Evolutionary conservation across 2,113 vertebrate genomes (phyloP), one percentile per base, ranked within the genome.

Genomic region (Dicaeum eximium): DNA sequence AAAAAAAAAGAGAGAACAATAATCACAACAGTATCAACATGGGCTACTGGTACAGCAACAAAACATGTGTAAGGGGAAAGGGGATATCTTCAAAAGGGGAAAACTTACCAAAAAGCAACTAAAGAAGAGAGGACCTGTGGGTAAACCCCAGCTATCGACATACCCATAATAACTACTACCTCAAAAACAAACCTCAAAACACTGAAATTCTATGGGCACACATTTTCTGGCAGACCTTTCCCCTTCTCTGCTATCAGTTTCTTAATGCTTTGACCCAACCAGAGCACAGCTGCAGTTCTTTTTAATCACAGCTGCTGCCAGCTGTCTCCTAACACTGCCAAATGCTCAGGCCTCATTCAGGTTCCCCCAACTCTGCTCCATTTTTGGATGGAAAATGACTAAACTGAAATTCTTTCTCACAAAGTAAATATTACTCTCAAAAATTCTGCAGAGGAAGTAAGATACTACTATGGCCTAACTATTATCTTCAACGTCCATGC

Each of bases 231-330:
- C 50, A 94, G 67, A 61, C 51, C 50, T 50, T 69, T 67, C 37
- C 67, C 60, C 25, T 53, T 62, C 71, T 48, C 44, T 69, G 48
- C 84, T 85, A 44, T 87, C 65, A 81, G 81, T 65, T 91, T 44
- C 86, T 75, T 89, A 78, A 65, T n/a, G 37, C 61, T 82, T 35
- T 82, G 50, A 87, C 61, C 45, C 74, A 85, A 71, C 37, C 81
- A 85, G 54, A 73, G 50, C 66, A 96, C 87, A 95, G 87, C 81
- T 94, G 89, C 81, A 86, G 65, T 8, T 90, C 81, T 89, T 94
- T 71, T 82, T 86, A 50, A 90, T 58, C 70, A 70, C 27, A 42
- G 85, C 18, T 95, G 54, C 72, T 89, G 47, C 84, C 74, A 95
- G 84, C 91, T 61, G 61, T 66, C 78, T 70, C 62, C 50, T 35